Percentiles rank a stretch among this genome's conserved stretches.
Conservation (phyloP, 2,113 vertebrate species). For the Xiphias gladius region DNA sequence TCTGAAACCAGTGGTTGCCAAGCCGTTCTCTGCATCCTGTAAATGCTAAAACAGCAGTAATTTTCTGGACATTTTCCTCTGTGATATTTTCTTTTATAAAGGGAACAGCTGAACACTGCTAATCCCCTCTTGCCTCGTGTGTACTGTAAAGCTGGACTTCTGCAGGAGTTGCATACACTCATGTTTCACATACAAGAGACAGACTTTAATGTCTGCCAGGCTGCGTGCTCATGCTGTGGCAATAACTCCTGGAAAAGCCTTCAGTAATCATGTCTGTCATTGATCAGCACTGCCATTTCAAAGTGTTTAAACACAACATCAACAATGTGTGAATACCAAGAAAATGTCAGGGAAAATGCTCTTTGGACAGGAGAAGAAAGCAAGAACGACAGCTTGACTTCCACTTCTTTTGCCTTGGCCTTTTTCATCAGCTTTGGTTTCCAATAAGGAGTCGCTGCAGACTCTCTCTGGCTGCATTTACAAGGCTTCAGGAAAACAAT, state of each 20-base stretch:
- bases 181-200: slow-evolving; percentile 11
- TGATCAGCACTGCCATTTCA: slow-evolving; percentile 36
- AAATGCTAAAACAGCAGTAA: slow-evolving; percentile 24
- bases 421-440: slow-evolving; percentile 31
- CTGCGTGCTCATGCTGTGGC: neutral
- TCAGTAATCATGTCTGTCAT: slow-evolving; percentile 14
- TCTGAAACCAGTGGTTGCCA: slow-evolving; percentile 21
- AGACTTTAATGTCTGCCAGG: neutral
- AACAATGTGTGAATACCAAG: slow-evolving; percentile 14
- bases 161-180: slow-evolving; percentile 25
- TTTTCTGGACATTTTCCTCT: slow-evolving; percentile 58
- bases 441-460: slow-evolving; percentile 42
- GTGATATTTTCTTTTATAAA: slow-evolving; percentile 33
- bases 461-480: slow-evolving; percentile 52
- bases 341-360: slow-evolving; percentile 50
- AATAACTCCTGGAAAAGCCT: neutral
- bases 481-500: slow-evolving; percentile 60
- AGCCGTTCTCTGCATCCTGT: slow-evolving; percentile 33
- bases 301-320: slow-evolving; percentile 1
- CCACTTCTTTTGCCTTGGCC: slow-evolving; percentile 34
- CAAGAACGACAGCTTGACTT: slow-evolving; percentile 62
- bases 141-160: slow-evolving; percentile 11
- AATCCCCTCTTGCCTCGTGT: slow-evolving; percentile 1
- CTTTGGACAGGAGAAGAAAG: slow-evolving; percentile 9
- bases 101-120: neutral